A percentile compares a stretch with the other conserved stretches of the same genome.
Evolutionary conservation across 2,888 invertebrate genomes (phyloP).

Genomic region (Epinotia demarniana): DNA sequence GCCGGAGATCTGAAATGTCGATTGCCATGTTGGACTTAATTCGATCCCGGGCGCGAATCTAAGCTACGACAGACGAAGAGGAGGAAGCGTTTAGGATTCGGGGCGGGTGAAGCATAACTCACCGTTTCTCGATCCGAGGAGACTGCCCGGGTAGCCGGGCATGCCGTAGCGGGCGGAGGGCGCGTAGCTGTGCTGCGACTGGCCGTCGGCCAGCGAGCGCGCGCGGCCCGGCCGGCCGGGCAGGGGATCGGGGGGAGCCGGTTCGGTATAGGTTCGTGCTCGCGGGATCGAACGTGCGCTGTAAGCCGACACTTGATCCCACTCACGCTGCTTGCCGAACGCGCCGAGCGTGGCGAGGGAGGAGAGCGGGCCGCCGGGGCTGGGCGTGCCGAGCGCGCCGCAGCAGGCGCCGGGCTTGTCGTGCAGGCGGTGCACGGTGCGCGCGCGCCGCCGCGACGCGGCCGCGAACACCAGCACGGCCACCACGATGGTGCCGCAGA

Average conservation of each 20-base stretch:
- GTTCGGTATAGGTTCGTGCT: slow-evolving; percentile 91
- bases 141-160: slow-evolving; percentile 90
- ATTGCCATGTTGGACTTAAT: background rate
- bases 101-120: slow-evolving; percentile 55
- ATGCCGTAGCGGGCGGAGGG: slow-evolving; percentile 92
- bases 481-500: slow-evolving; percentile 95
- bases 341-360: slow-evolving; percentile 93
- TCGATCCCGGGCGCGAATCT: slow-evolving; percentile 32
- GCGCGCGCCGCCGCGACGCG: slow-evolving; percentile 91
- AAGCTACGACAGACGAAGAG: slow-evolving; percentile 45
- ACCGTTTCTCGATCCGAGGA: slow-evolving; percentile 80
- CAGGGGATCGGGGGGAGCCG: slow-evolving; percentile 88
- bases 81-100: slow-evolving; percentile 49
- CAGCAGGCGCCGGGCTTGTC: slow-evolving; percentile 92
- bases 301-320: slow-evolving; percentile 92
- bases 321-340: slow-evolving; percentile 92
- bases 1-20: slow-evolving; percentile 88
- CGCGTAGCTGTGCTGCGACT: slow-evolving; percentile 95
- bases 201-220: slow-evolving; percentile 94
- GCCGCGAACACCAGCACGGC: slow-evolving; percentile 96
- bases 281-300: slow-evolving; percentile 95
- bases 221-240: slow-evolving; percentile 91
- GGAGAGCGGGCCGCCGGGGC: slow-evolving; percentile 91
- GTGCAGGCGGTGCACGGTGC: slow-evolving; percentile 90
- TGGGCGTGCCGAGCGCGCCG: slow-evolving; percentile 89